Base-by-base conservation (phyloP, 1,140 invertebrate genomes). In the Onthophagus taurus region DNA sequence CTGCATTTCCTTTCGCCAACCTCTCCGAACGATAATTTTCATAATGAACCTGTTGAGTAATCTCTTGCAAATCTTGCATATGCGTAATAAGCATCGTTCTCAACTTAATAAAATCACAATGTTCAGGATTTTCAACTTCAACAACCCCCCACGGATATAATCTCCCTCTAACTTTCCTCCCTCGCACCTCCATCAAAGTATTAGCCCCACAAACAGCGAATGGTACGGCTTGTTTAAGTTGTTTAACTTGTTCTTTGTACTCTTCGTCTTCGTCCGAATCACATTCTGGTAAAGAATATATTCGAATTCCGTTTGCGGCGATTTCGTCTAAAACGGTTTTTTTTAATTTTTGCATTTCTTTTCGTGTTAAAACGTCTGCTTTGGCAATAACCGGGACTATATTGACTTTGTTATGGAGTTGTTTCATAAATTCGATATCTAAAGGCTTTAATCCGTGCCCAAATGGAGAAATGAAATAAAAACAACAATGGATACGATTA, bases 151-250 rank as follows among this genome's bases (percentile, higher is more conserved):
- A 99, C 0, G 94, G 93, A 72, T 98, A 99, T 14, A 95, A 74
- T 23, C 95, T 77, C 9, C 92, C 94, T 39, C 93, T 72, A 36
- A 94, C 88, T 67, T 87, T 89, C 33, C 82, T 77, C 16, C 89
- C 89, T 59, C 86, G 81, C 8, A 90, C 87, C 70, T 97, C 93
- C 44, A 97, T 74, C 16, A 92, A 67, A 8, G 83, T 85, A 41
- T 94, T 97, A 34, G 94, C 92, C 47, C 94, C 95, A 67, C 97
- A 94, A n/a, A 99, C 92, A 39, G 96, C 95, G 72, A 99, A 99
- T 49, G 96, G 96, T 23, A 98, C 88, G 26, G 88, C 88, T 60
- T 88, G 84, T 61, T 92, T 92, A 44, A 95, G 64, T 59, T 91
- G 89, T 52, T 81, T 43, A 55, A 77, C 78, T 71, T 93, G 89